Percentiles rank a stretch among this genome's conserved stretches.
Conservation (phyloP, 2,888 invertebrate species). For the Caprella mutica region DNA sequence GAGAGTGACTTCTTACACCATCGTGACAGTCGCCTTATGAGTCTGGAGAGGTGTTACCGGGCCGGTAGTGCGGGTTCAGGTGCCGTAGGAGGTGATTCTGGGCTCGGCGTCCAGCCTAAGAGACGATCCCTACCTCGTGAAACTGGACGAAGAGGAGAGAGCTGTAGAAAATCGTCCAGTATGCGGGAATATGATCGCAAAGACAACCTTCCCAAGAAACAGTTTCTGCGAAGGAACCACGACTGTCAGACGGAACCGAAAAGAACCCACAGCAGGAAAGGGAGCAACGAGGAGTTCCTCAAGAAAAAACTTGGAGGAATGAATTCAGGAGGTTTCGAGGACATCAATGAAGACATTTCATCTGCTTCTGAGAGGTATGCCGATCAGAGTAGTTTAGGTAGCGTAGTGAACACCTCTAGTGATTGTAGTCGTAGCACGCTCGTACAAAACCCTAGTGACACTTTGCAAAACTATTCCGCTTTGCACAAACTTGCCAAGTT, state of each 20-base stretch:
- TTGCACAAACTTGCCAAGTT: constrained; percentile 59
- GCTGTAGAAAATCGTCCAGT: neutral
- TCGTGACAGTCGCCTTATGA: constrained; percentile 25
- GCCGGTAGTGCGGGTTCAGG: constrained; percentile 24
- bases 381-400: neutral
- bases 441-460: constrained; percentile 17
- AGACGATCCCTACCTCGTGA: constrained; percentile 31
- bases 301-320: neutral
- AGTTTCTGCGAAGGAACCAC: constrained; percentile 3
- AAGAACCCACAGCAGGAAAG: constrained; percentile 2
- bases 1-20: constrained; percentile 21
- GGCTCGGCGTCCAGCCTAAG: too few species aligned
- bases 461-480: constrained; percentile 59
- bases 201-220: neutral
- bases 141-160: constrained; percentile 4
- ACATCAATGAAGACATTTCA: neutral
- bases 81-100: too few species aligned
- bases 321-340: neutral
- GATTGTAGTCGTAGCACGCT: constrained; percentile 24
- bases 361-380: constrained; percentile 6
- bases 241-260: constrained; percentile 28
- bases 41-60: constrained; percentile 27
- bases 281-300: neutral
- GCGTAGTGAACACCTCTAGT: too few species aligned
- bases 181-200: neutral